phyloP scores from a whole-genome alignment of 2,113 vertebrate species.

The Carlito syrichta region DNA sequence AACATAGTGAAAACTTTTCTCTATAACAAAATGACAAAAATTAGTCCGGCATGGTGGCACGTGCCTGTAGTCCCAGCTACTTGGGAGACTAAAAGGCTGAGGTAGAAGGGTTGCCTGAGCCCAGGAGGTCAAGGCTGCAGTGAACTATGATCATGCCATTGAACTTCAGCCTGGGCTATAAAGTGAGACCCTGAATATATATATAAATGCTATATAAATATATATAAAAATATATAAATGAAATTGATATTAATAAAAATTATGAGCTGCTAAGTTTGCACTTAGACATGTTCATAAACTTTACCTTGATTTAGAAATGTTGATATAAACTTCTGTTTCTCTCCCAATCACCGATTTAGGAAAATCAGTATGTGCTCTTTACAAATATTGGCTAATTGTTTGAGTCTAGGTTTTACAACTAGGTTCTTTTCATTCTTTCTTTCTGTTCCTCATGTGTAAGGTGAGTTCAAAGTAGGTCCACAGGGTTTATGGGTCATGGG shows the following conservation, averaged over 20 bases:
- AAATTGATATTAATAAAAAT: constrained; percentile 1
- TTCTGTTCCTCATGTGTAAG: not conserved
- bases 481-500: not conserved
- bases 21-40: too few relatives aligned
- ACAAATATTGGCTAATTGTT: not conserved
- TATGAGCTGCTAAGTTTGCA: not conserved
- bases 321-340: not conserved
- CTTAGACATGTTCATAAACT: not conserved
- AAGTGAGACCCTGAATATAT: too few relatives aligned
- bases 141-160: too few relatives aligned
- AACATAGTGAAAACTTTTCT: too few relatives aligned
- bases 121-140: too few relatives aligned
- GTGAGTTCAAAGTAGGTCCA: not conserved
- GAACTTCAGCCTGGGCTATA: too few relatives aligned
- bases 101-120: too few relatives aligned
- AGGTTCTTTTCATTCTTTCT: not conserved
- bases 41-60: too few relatives aligned
- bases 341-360: not conserved
- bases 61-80: too few relatives aligned
- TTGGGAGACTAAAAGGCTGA: too few relatives aligned
- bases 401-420: not conserved
- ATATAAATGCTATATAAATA: too few relatives aligned
- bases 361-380: not conserved
- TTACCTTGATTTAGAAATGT: not conserved
- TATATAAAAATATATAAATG: too few relatives aligned